phyloP scores from a whole-genome alignment of 2,888 invertebrate genomes.

The Plebejus argus region DNA sequence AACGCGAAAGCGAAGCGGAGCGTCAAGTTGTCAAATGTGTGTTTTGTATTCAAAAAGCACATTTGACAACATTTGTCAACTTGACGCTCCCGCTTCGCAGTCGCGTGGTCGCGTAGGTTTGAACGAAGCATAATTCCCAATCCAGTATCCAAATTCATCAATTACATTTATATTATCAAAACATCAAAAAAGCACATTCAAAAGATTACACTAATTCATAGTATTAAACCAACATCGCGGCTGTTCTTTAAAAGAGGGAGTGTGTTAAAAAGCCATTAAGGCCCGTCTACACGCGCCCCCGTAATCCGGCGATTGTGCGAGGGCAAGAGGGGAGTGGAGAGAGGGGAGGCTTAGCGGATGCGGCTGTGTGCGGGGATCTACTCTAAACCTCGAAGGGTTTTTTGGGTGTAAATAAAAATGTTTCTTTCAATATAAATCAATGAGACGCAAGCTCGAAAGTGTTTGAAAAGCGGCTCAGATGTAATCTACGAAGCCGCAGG shows the following conservation, averaged over 20 bases:
- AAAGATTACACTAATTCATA: not conserved
- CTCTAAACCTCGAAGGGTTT: constrained; percentile 11
- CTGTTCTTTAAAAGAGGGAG: not conserved
- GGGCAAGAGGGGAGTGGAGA: not conserved
- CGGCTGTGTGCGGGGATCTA: not conserved
- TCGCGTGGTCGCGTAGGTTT: too few species aligned
- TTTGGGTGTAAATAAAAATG: constrained; percentile 7
- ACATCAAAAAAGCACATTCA: not conserved
- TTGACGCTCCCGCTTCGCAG: too few species aligned
- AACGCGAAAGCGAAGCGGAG: too few species aligned
- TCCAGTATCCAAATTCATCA: too few species aligned
- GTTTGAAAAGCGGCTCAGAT: not conserved
- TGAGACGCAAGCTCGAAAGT: not conserved
- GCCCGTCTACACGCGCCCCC: not conserved
- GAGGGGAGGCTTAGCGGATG: not conserved
- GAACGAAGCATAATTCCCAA: too few species aligned
- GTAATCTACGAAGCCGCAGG: not conserved
- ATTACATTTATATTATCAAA: too few species aligned
- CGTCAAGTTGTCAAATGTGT: too few species aligned
- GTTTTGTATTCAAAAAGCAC: too few species aligned
- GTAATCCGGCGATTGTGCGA: not conserved
- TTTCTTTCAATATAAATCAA: constrained; percentile 2
- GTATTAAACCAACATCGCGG: not conserved
- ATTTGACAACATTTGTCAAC: too few species aligned
- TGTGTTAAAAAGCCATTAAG: constrained; percentile 19